Base-by-base conservation (phyloP, 2,888 invertebrate species). In the Leptinotarsa juncta region DNA sequence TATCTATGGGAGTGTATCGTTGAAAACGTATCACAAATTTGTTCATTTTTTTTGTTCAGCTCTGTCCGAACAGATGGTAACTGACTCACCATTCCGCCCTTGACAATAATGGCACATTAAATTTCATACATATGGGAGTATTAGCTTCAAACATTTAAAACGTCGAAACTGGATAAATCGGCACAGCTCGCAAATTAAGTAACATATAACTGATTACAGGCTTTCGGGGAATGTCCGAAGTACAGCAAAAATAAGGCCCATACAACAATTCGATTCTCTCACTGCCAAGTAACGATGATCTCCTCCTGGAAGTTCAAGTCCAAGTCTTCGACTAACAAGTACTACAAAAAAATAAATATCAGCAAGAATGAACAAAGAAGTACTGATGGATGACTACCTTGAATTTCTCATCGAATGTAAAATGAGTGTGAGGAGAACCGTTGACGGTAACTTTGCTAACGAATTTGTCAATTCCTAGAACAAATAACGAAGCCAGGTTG, bases 391-490 rank as follows among this genome's bases (percentile, higher is more conserved):
- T 71, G 62, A 62, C 81, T 83, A 88, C 88, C 85, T 87, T 86
- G 65, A 84, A 83, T 18, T 84, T 84, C 4, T 85, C 85, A 77
- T 88, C 85, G 78, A 84, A 88, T 68, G 83, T 82, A 74, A 88
- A 88, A 42, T 83, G 78, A 71, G 70, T 60, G 7, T 84, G 82
- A 0, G 81, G 78, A 18, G 83, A 75, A 68, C 84, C 83, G 79
- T 88, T 88, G 15, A 88, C 83, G 20, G 77, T 81, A 50, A 88
- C 88, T 71, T 83, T 81, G 7, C 82, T 80, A 2, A 88, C 85
- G 12, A 84, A 80, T 49, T 82, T 80, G 15, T 83, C 80, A 0
- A 88, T 72, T 1, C 88, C 88, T 49, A 88, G 73, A 51, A 88
- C 79, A 0, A 84, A 86, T 16, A 88, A 82, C 3, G 77, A 72